Base-by-base conservation (phyloP, 2,888 invertebrate genomes). In the Drosophila siamana region DNA sequence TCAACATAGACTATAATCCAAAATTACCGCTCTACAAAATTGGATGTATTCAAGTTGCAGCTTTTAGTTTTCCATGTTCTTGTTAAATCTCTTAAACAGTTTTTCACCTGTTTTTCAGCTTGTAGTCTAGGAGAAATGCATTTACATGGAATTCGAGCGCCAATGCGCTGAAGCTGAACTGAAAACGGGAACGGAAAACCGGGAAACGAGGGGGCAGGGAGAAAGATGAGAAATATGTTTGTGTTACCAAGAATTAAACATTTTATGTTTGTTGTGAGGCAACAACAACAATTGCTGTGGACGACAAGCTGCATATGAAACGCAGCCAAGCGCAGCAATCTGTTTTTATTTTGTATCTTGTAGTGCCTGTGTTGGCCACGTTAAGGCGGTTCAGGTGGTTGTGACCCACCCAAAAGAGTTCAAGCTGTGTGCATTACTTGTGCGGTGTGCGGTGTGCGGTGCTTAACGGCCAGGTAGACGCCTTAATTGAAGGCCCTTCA, bases 381-480 rank as follows among this genome's bases (percentile, higher is more conserved):
- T n/a, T 43, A 15, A 51, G 43, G 55, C 38, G 52, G 40, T 44
- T 50, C 40, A 56, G 38, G 47, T 73, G 68, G 28, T 61, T 70
- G 68, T 84, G 86, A 88, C 85, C 85, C 84, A 76, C 81, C 88
- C 86, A 79, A 73, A 61, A 74, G 74, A 78, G 83, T 82, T 83
- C 80, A 80, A 65, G 51, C 56, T 46, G 55, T 48, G 86, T 86
- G 86, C 80, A 86, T 72, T 88, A 75, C 78, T 46, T 36, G 68
- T 38, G 26, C 7, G 44, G 15, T 7, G 60, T n/a, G n/a, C n/a
- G n/a, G n/a, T 36, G 68, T 38, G 26, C 7, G 44, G 15, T 7
- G 60, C 79, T 81, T 70, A 84, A 81, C 73, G 82, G 82, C 24
- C 85, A 80, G 81, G 76, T 81, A 84, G 74, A 78, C 71, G 76